These are phyloP conservation scores for Hemichromis elongatus DNA, from an alignment of 2,113 vertebrate species.

Conservation along the genomic window DNA sequence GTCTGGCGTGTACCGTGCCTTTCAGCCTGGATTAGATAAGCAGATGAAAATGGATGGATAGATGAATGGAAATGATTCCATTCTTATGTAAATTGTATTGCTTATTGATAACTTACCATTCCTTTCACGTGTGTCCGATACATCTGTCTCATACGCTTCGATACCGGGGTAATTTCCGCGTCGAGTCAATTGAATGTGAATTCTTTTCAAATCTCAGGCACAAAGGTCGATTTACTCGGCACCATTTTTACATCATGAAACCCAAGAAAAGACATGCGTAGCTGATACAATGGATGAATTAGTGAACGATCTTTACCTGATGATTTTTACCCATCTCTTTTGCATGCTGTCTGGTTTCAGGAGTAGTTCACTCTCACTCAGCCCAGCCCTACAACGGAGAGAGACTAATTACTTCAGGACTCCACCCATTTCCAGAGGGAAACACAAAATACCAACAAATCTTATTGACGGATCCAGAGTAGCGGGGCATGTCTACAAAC, in stretches of 20 bases:
- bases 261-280: background rate
- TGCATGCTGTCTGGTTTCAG: slow-evolving; percentile 56
- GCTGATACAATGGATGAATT: background rate
- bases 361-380: slow-evolving; percentile 86
- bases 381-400: slow-evolving; percentile 79
- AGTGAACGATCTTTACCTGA: background rate
- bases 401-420: slow-evolving; percentile 81
- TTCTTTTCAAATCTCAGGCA: background rate
- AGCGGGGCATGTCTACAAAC: slow-evolving; percentile 81
- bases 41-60: background rate
- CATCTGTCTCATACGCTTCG: background rate
- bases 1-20: background rate
- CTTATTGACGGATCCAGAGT: slow-evolving; percentile 76
- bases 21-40: background rate
- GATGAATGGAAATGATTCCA: background rate
- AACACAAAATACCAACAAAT: slow-evolving; percentile 65
- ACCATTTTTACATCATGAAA: background rate
- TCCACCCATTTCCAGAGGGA: slow-evolving; percentile 83
- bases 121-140: background rate
- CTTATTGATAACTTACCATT: background rate
- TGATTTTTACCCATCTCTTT: background rate
- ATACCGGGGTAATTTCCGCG: background rate
- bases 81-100: background rate
- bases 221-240: background rate
- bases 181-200: background rate